Evolutionary conservation across 2,888 invertebrate genomes (phyloP), one percentile per base, ranked within the genome.

Genomic region (Aquatica leii): DNA sequence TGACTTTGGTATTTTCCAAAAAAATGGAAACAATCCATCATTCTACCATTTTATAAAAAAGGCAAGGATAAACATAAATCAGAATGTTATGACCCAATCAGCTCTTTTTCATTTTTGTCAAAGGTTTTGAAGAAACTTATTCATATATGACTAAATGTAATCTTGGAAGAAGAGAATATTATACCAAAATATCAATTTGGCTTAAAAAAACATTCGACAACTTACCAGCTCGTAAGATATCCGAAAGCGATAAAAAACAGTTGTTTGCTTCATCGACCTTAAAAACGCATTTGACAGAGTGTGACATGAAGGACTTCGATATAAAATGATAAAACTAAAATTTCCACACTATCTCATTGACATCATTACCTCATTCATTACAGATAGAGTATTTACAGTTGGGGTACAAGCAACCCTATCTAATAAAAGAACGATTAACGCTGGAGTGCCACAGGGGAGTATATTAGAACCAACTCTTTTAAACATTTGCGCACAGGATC

Each of bases 271-370:
- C 24, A 24, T 24, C 6, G 24, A 24, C 6, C 6, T 24, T 4
- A 24, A 6, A 24, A 24, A 24, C 24, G 6, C 24, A 2, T 2
- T 24, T 24, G 24, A 24, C 5, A 53, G 6, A 24, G 18, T 53
- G 2, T 53, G 53, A 37, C 53, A 15, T 18, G 5, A 18, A 12
- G 40, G 53, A 53, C 18, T 53, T 18, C 15, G 18, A 37, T 18
- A 18, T 18, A 53, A 53, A 37, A 18, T 53, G 20, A 53, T 37
- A 14, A 51, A 34, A 51, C 34, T 51, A 51, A n/a, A 14, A 24
- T 15, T 51, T 11, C 34, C 20, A 34, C 17, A 37, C 12, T 53
- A 53, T 18, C 53, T 53, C 1, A 40, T 18, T 18, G 14, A 53
- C 40, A 34, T 51, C 2, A 18, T 49, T 2, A 14, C 24, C 2